Percentiles rank a stretch among this genome's conserved stretches.
Evolutionary conservation across 2,797 vertebrate species (phyloP).

Genomic region (Florisuga fusca): DNA sequence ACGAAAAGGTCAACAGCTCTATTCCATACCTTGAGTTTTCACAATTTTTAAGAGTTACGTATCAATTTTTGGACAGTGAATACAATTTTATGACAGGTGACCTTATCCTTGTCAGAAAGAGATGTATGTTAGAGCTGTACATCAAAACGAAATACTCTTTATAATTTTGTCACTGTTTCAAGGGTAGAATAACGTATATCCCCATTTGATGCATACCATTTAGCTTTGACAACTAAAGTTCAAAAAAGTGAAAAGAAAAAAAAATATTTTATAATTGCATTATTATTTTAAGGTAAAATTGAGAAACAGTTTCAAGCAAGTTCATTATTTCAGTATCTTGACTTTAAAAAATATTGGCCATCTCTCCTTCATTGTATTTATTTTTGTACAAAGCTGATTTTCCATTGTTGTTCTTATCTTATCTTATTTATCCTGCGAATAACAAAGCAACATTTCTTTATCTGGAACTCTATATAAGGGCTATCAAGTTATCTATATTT

Average conservation of each 20-base stretch:
- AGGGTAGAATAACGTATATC: constrained; percentile 79
- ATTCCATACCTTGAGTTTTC: constrained; percentile 71
- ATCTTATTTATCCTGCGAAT: neutral
- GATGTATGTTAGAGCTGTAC: constrained; percentile 66
- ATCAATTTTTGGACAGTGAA: constrained; percentile 82
- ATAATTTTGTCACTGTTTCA: constrained; percentile 66
- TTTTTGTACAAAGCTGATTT: neutral
- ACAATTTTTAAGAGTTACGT: constrained; percentile 77
- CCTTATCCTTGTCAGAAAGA: constrained; percentile 84
- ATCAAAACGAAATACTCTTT: constrained; percentile 83
- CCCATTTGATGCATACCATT: constrained; percentile 84
- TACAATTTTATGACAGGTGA: constrained; percentile 84
- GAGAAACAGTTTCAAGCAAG: neutral
- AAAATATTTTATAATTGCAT: neutral
- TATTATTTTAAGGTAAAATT: neutral
- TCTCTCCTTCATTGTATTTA: neutral
- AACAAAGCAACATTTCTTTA: neutral
- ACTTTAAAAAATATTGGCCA: neutral
- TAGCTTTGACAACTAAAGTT: constrained; percentile 36
- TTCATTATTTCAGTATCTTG: neutral
- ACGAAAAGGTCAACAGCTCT: constrained; percentile 81
- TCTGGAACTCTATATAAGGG: neutral
- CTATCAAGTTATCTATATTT: neutral
- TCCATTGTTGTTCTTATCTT: neutral
- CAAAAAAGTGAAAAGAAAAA: neutral